Conservation (phyloP, 2,888 invertebrate species). For the Caenorhabditis doughertyi region DNA sequence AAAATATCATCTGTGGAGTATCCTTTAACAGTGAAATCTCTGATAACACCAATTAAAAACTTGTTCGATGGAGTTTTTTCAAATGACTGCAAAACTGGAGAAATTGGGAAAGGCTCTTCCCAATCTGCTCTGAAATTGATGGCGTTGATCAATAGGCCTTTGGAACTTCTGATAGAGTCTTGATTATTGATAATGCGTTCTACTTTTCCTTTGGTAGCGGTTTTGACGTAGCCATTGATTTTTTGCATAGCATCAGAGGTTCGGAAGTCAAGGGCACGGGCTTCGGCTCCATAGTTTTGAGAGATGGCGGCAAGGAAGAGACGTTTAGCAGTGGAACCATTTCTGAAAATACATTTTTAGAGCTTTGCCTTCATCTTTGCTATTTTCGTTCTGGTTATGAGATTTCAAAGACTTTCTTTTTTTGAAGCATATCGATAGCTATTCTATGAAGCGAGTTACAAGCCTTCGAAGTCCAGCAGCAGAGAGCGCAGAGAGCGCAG, state of each 20-base stretch:
- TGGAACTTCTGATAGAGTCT: slow-evolving; percentile 79
- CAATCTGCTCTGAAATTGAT: slow-evolving; percentile 58
- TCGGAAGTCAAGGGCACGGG: slow-evolving; percentile 31
- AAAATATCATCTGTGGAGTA: slow-evolving; percentile 52
- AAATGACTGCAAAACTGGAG: neutral
- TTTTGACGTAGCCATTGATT: slow-evolving; percentile 91
- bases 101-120: slow-evolving; percentile 25
- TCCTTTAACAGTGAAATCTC: neutral
- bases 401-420: too few relatives aligned
- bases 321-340: slow-evolving; percentile 4
- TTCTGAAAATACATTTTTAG: slow-evolving; percentile 32
- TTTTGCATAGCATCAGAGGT: slow-evolving; percentile 70
- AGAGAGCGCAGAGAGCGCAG: too few relatives aligned
- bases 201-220: slow-evolving; percentile 90
- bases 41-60: slow-evolving; percentile 26
- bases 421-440: too few relatives aligned
- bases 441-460: too few relatives aligned
- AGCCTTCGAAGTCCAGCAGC: too few relatives aligned
- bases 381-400: too few relatives aligned
- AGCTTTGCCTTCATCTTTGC: too few relatives aligned
- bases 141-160: slow-evolving; percentile 60
- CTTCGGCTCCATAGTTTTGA: slow-evolving; percentile 28
- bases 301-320: slow-evolving; percentile 29
- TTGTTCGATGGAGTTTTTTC: slow-evolving; percentile 1
- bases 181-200: slow-evolving; percentile 87